Conservation (phyloP, 1,140 invertebrate species). For the Halictus rubicundus region DNA sequence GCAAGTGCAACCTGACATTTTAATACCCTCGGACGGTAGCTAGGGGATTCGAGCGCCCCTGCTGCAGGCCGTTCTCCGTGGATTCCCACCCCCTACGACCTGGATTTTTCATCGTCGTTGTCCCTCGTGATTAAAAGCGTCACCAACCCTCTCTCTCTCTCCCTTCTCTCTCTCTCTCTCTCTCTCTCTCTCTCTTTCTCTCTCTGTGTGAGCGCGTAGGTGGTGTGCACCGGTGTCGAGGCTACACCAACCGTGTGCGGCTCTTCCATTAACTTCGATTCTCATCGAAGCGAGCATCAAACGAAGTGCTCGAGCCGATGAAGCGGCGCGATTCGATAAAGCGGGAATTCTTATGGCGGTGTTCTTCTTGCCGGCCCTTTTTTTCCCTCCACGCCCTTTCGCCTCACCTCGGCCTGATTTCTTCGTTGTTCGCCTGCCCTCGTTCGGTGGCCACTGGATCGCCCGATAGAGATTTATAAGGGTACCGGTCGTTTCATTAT, state of each 20-base stretch:
- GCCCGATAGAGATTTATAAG: not conserved
- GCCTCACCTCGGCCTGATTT: not conserved
- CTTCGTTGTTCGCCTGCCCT: not conserved
- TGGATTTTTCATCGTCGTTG: slow-evolving; percentile 57
- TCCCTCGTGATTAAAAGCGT: slow-evolving; percentile 61
- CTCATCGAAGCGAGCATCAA: slow-evolving; percentile 57
- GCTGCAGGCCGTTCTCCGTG: not conserved
- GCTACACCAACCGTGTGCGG: not conserved
- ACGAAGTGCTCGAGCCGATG: slow-evolving; percentile 34
- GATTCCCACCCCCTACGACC: slow-evolving; percentile 32
- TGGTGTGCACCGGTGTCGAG: slow-evolving; percentile 16
- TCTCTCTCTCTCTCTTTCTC: not conserved
- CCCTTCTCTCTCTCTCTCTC: too few species aligned
- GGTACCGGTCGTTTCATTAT: too few species aligned
- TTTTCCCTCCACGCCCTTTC: not conserved
- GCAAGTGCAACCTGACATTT: slow-evolving; percentile 58
- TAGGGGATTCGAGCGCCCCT: slow-evolving; percentile 6
- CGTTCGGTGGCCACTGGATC: not conserved
- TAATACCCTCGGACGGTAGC: slow-evolving; percentile 39
- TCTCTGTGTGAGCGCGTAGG: not conserved
- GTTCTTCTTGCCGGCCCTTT: not conserved
- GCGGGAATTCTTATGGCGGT: slow-evolving; percentile 19
- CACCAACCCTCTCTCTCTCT: not conserved
- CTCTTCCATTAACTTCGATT: slow-evolving; percentile 62
- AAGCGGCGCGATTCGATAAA: slow-evolving; percentile 39